Percentiles rank a stretch among this genome's conserved stretches.
Evolutionary conservation across 1,140 invertebrate genomes (phyloP).

Genomic region (Potamilus streckersoni): DNA sequence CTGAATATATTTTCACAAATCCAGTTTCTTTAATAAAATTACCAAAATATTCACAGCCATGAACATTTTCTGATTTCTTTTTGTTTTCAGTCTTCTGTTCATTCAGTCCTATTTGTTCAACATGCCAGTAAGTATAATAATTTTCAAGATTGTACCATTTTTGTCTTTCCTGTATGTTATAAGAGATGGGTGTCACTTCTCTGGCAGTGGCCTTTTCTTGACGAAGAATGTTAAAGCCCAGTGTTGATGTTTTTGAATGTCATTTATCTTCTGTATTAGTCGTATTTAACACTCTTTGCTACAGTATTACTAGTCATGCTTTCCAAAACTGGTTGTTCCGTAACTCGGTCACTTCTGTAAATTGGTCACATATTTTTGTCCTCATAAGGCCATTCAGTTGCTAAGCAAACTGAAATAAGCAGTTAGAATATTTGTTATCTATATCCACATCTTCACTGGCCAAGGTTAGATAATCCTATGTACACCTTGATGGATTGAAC

Average conservation of each 20-base stretch:
- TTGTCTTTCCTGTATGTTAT: neutral
- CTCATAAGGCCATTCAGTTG: no score
- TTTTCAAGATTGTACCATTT: constrained; percentile 1
- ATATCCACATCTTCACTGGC: no score
- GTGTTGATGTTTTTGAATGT: neutral
- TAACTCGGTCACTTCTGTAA: neutral
- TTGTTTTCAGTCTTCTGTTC: constrained; percentile 92
- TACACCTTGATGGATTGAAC: no score
- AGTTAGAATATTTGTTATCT: no score
- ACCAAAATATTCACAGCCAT: constrained; percentile 1
- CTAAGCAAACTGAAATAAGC: no score
- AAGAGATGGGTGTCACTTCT: neutral
- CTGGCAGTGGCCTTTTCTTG: no score
- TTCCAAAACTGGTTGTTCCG: neutral
- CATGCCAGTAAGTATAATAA: constrained; percentile 86
- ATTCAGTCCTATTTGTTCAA: constrained; percentile 97
- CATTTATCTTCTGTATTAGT: neutral
- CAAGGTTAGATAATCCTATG: no score
- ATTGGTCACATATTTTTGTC: no score
- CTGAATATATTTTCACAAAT: neutral
- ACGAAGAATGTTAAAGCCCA: neutral
- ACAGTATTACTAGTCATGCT: neutral
- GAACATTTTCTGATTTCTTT: constrained; percentile 39
- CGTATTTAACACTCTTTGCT: neutral
- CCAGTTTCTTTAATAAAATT: neutral